Base-by-base conservation (phyloP, 2,888 invertebrate genomes). In the Artemia sp. region DNA sequence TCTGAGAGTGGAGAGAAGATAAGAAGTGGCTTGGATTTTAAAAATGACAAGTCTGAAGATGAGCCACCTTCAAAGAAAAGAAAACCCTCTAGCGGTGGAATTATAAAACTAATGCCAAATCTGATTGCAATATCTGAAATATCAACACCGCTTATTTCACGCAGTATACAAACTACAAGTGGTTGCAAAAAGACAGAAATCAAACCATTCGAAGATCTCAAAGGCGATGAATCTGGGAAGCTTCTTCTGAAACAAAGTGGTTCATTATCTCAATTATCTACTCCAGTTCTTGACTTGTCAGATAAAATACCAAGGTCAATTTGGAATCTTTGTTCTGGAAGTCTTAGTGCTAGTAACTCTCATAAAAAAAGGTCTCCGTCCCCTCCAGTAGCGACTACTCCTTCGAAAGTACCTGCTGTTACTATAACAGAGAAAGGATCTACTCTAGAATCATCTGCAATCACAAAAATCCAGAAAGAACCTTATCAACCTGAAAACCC, bases 71-170 rank as follows among this genome's bases (percentile, higher is more conserved):
- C 64, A 24, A 58, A 58, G 24, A 58, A 24, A 24, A 58, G 64
- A 24, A 58, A 58, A 58, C 2, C 64, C 14, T 19, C 64, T n/a
- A 58, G 24, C 10, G 64, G 64, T 58, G 64, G 64, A 11, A 58
- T 24, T 19, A 24, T 58, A 10, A 58, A 24, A 58, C 8, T 24
- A 24, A 58, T 58, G 64, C 64, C 64, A 24, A 58, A 58, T 58
- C 64, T 58, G 11, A 58, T 58, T 24, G 64, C 64, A n/a, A 58
- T 58, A 19, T 58, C 64, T 58, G 64, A 58, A 58, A 58, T 58
- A 19, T 24, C 64, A 24, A 19, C 64, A 24, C 64, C 64, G 14
- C 24, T 58, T 19, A 58, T 58, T 19, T 9, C 64, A 58, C n/a
- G 64, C 14, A 58, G 64, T 24, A 58, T 58, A 24, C 64, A 58